Evolutionary conservation across 2,888 invertebrate species (phyloP), one percentile per base, ranked within the genome.

Genomic region (Anoplius nigerrimus): DNA sequence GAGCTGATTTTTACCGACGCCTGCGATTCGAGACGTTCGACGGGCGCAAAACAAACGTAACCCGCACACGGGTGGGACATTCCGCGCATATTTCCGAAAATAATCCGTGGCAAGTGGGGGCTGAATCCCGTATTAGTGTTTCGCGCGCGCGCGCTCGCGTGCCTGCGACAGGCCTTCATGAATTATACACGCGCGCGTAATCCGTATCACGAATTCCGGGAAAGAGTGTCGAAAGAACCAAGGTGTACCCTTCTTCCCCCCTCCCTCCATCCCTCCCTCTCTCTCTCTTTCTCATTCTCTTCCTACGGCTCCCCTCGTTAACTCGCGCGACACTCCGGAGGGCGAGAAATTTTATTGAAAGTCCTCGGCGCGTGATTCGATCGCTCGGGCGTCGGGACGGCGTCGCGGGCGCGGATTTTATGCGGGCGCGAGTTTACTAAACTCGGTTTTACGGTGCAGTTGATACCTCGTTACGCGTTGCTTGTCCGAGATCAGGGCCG

Each of bases 401-500:
- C 48, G 16, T 56, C 42, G 53, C 27, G n/a, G n/a, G n/a, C n/a
- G 18, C 15, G 11, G 55, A 46, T 16, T 69, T 75, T 57, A 59
- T 64, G 45, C 54, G 57, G 56, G 52, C 62, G 57, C n/a, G 60
- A 66, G 69, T 78, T 76, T 78, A 70, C 63, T 69, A 76, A 79
- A 75, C 74, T 72, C 57, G 54, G 68, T 68, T 78, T 75, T 67
- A 71, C 54, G 66, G 60, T 67, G 64, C 76, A 70, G 65, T 76
- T 76, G 75, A 66, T 76, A 71, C 71, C 74, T 78, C 78, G 79
- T 83, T 78, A 71, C 63, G 66, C 63, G 64, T 66, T 67, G 48
- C 71, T 78, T 76, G 75, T 71, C 71, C 69, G 70, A 76, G 75
- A 74, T 79, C 74, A 73, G 76, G 74, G 62, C 78, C 71, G 78